Conservation (phyloP, 2,888 invertebrate species). For the Tenthredo scrophulariae region DNA sequence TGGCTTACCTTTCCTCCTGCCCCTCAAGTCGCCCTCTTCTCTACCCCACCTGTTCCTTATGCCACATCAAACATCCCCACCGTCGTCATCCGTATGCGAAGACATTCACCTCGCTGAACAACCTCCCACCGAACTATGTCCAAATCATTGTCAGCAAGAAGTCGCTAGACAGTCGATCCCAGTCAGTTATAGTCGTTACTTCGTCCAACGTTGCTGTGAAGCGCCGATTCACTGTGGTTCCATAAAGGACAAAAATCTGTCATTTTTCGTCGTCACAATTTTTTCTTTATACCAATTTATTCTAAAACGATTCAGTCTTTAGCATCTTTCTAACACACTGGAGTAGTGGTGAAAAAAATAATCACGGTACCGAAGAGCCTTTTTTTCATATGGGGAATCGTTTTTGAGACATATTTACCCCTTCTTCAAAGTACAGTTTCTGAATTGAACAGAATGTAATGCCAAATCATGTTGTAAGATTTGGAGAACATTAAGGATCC, state of each 20-base stretch:
- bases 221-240: neutral
- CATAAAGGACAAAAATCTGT: neutral
- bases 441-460: neutral
- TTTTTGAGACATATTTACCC: neutral
- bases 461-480: neutral
- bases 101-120: constrained; percentile 71
- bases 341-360: neutral
- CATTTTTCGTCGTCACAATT: neutral
- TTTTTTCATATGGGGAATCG: neutral
- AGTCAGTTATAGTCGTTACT: neutral
- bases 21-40: constrained; percentile 55
- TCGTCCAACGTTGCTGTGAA: neutral
- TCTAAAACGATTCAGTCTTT: neutral
- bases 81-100: constrained; percentile 61
- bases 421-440: neutral
- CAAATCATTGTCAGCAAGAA: constrained; percentile 23
- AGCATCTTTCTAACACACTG: neutral
- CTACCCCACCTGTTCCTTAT: constrained; percentile 61
- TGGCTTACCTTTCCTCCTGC: constrained; percentile 27
- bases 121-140: constrained; percentile 49
- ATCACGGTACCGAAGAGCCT: neutral
- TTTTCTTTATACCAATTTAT: neutral
- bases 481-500: neutral
- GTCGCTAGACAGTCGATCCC: constrained; percentile 15
- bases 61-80: constrained; percentile 57